A percentile compares a stretch with the other conserved stretches of the same genome.
phyloP scores from a whole-genome alignment of 2,888 invertebrate genomes.

The Eugnorisma glareosa region DNA sequence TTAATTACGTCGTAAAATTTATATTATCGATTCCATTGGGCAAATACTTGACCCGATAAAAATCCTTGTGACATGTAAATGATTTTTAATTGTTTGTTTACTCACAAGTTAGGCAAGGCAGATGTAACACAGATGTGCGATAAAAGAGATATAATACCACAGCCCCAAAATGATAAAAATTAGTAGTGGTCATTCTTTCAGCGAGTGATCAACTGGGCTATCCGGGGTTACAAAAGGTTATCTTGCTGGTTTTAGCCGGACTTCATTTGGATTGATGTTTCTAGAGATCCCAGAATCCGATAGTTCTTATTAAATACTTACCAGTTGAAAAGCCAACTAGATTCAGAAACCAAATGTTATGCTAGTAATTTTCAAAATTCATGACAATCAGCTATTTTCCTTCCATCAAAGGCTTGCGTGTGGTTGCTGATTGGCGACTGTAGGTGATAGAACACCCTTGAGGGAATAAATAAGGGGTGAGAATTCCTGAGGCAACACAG shows the following conservation, averaged over 20 bases:
- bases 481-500: neutral
- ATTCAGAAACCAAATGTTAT: neutral
- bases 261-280: neutral
- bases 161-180: neutral
- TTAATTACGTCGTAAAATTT: constrained; percentile 15
- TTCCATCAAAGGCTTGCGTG: neutral
- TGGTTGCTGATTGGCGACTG: neutral
- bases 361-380: neutral
- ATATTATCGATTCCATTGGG: constrained; percentile 17
- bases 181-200: constrained; percentile 18
- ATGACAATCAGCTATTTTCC: neutral
- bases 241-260: neutral
- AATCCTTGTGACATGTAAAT: constrained; percentile 18
- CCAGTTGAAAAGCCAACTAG: neutral
- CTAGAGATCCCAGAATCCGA: neutral
- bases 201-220: constrained; percentile 4
- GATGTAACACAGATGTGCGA: constrained; percentile 38
- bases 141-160: constrained; percentile 16
- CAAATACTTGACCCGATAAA: constrained; percentile 34
- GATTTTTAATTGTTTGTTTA: constrained; percentile 43
- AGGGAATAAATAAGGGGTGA: neutral
- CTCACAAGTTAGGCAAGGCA: constrained; percentile 21
- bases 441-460: neutral
- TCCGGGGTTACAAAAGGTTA: neutral
- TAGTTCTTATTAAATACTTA: too few relatives aligned